phyloP scores from a whole-genome alignment of 2,888 invertebrate species.

The Crematogaster levior region DNA sequence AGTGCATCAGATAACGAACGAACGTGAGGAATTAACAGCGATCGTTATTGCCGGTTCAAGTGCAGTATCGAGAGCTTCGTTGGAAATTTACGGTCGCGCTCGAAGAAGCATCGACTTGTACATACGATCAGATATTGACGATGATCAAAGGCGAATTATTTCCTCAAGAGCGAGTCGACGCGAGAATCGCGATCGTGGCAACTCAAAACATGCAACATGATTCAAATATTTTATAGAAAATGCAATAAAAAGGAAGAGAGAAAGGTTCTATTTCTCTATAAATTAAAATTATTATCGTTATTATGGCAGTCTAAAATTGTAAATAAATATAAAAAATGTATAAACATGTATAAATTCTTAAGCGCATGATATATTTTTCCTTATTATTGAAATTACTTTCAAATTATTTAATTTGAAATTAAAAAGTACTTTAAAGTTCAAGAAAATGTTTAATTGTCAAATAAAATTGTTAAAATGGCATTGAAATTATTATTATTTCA shows the following conservation, averaged over 20 bases:
- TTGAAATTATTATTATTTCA: not conserved
- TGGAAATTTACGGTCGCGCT: not conserved
- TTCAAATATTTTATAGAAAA: not conserved
- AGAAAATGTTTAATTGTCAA: not conserved
- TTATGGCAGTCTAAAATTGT: not conserved
- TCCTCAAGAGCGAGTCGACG: constrained; percentile 8
- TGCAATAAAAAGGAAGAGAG: not conserved
- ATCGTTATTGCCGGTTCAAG: constrained; percentile 19
- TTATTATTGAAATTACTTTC: not conserved
- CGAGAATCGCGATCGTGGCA: not conserved
- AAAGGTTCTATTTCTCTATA: not conserved
- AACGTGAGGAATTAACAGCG: constrained; percentile 9
- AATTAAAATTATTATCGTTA: not conserved
- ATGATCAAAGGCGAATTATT: not conserved
- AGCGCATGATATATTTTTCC: not conserved
- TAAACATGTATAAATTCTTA: not conserved
- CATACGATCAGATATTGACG: not conserved
- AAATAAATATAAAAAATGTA: not conserved
- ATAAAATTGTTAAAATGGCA: not conserved
- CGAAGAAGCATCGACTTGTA: not conserved
- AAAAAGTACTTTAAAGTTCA: not conserved
- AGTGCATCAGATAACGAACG: constrained; percentile 15
- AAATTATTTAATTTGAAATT: not conserved
- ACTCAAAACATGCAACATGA: not conserved
- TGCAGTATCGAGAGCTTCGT: not conserved